Evolutionary conservation across 2,888 invertebrate genomes (phyloP), one percentile per base, ranked within the genome.

Genomic region (Neelides folsomi): DNA sequence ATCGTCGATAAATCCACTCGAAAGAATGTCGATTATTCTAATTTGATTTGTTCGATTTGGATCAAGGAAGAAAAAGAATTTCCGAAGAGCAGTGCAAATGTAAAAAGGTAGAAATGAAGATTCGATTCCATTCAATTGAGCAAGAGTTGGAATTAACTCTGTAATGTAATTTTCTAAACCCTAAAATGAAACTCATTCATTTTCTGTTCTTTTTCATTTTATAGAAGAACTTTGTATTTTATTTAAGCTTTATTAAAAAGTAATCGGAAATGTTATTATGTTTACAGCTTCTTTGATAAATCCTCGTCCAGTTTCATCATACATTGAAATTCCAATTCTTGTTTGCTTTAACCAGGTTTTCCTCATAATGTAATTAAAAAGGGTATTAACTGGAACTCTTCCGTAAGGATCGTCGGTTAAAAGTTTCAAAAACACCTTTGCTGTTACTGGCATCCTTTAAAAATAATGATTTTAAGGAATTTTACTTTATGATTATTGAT

Each of bases 331-430:
- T 0, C 93, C 92, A 51, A 95, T 89, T 67, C 94, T 77, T 0
- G 93, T 93, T 72, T 95, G 93, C 67, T 89, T 86, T 44, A 92
- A 73, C 93, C 94, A 95, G 7, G 92, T 88, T 68, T 93, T 85
- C 12, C 89, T 76, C 90, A 93, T 89, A 0, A 90, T 84, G 68
- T 94, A 95, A 71, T 93, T 94, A 71, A 93, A 94, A 54, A 95
- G 77, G 0, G 87, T 83, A 70, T 85, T 83, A 15, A 90, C 88
- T 16, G 87, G 83, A 34, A 95, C 83, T 52, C 86, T 76, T 0
- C 92, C 92, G 65, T 85, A 82, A 0, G 83, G 80, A 67, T 94
- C 93, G 0, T 81, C 81, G 54, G 86, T 83, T 68, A 88, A 83
- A 3, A 95, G 73, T 58, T 89, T 86, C 1, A 87, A 86, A 70